Evolutionary conservation across 2,113 vertebrate genomes (phyloP).

Genomic region (Perca flavescens): DNA sequence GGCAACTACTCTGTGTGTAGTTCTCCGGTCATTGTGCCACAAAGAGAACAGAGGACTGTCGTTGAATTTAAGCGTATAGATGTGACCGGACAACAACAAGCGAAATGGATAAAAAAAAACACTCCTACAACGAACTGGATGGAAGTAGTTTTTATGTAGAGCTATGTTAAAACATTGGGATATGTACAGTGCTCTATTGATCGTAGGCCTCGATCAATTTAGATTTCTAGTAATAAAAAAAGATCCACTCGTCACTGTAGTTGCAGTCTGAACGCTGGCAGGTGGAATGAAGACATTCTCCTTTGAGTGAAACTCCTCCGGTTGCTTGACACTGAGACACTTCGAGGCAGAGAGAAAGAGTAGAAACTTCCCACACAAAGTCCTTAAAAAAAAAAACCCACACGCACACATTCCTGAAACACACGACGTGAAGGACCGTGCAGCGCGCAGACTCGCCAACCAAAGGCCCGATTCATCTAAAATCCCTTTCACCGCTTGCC

Average conservation of each 20-base stretch:
- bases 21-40: background rate
- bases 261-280: background rate
- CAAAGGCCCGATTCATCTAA: slow-evolving; percentile 67
- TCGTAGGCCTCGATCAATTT: background rate
- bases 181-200: background rate
- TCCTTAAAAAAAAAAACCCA: background rate
- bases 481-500: slow-evolving; percentile 76
- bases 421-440: slow-evolving; percentile 59
- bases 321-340: background rate
- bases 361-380: slow-evolving; percentile 20
- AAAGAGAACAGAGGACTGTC: background rate
- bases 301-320: background rate
- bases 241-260: background rate
- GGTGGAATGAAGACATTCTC: slow-evolving; percentile 19
- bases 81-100: background rate
- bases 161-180: too few species aligned
- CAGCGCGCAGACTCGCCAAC: slow-evolving; percentile 29
- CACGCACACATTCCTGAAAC: slow-evolving; percentile 85
- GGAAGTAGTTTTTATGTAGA: background rate
- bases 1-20: background rate
- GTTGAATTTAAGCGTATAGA: too few species aligned
- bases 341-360: background rate
- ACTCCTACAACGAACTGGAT: background rate
- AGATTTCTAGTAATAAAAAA: background rate
- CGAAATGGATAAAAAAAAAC: too few species aligned